phyloP scores from a whole-genome alignment of 2,113 vertebrate species.

The Cryptoleucopteryx plumbea region DNA sequence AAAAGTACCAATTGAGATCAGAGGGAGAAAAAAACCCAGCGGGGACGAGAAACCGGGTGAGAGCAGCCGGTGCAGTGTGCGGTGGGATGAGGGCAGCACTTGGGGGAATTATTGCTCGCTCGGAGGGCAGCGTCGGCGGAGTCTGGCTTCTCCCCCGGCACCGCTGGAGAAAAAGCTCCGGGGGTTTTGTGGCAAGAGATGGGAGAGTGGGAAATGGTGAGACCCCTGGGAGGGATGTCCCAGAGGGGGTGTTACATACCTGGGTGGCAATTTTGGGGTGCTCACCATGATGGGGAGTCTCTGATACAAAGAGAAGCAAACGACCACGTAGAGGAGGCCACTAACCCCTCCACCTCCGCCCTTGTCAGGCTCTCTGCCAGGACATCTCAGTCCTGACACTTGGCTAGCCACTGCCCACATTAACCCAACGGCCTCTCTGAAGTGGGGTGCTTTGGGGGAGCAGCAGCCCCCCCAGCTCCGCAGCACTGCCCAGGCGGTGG shows the following conservation, averaged over 20 bases:
- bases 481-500: neutral
- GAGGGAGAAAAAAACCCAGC: neutral
- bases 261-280: neutral
- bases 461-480: neutral
- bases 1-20: neutral
- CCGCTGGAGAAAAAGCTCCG: fast-evolving
- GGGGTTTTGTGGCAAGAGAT: neutral
- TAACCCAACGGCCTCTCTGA: fast-evolving
- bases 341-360: neutral
- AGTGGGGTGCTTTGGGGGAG: neutral
- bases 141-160: neutral
- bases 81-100: fast-evolving
- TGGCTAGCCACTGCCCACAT: neutral
- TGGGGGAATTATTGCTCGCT: fast-evolving
- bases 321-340: fast-evolving
- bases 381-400: neutral
- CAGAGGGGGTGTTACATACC: neutral
- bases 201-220: neutral
- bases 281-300: fast-evolving
- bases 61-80: neutral
- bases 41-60: neutral
- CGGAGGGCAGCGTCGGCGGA: fast-evolving
- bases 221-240: neutral
- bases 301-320: neutral
- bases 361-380: neutral